These are phyloP conservation scores for Xerus inauris DNA, from an alignment of 2,113 vertebrate species.

Conservation along the genomic window DNA sequence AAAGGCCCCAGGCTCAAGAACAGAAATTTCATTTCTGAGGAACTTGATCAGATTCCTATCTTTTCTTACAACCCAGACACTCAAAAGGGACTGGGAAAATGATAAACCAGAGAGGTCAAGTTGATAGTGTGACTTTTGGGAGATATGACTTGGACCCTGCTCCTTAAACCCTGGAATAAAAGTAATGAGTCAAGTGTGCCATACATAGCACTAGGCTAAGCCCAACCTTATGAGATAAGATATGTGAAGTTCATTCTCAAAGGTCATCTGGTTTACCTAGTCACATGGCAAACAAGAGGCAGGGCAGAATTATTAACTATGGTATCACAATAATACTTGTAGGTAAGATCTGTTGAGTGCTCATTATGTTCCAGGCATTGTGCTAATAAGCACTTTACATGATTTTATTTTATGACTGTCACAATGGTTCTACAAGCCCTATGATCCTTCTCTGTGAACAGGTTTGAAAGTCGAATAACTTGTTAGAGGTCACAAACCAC, in stretches of 20 bases:
- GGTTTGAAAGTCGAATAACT: not conserved
- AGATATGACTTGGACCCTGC: not conserved
- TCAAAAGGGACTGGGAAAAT: not conserved
- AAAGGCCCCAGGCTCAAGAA: not conserved
- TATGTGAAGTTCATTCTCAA: not conserved
- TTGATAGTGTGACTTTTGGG: not conserved
- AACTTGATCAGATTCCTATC: not conserved
- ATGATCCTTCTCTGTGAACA: not conserved
- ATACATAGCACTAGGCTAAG: not conserved
- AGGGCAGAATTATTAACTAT: not conserved
- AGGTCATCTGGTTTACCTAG: not conserved
- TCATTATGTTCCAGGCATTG: not conserved
- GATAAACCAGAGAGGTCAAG: not conserved
- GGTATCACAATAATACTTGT: not conserved
- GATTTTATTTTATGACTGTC: not conserved
- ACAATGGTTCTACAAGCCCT: not conserved
- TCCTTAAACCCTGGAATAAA: not conserved
- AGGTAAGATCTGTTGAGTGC: not conserved
- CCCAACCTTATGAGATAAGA: not conserved
- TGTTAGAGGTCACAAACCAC: not conserved
- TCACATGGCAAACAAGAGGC: constrained; percentile 29
- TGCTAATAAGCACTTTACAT: not conserved
- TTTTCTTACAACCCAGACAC: not conserved
- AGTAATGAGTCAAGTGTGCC: not conserved
- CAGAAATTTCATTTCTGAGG: not conserved